Conservation (phyloP, 2,113 vertebrate genomes). For the Mohoua ochrocephala region DNA sequence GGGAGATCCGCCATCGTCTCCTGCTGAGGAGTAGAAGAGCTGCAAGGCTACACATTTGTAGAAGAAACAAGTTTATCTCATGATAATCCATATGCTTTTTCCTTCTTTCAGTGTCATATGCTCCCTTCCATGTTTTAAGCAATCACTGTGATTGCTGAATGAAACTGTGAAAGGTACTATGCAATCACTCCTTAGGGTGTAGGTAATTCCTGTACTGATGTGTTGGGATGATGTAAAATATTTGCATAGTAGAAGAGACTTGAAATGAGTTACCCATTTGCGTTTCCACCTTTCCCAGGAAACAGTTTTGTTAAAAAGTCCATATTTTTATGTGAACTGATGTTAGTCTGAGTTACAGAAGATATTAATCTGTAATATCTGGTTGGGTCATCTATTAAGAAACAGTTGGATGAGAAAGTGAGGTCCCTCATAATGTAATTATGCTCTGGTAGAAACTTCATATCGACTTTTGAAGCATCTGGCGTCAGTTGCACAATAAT, state of each 20-base stretch:
- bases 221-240: not conserved
- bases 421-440: not conserved
- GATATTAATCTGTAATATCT: not conserved
- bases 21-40: slow-evolving; percentile 49
- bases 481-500: not conserved
- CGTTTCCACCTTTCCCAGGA: not conserved
- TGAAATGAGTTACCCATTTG: not conserved
- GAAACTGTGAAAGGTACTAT: not conserved
- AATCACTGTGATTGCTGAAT: not conserved
- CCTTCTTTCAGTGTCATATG: not conserved
- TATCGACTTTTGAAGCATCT: not conserved
- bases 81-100: not conserved
- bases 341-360: not conserved
- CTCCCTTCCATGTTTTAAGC: not conserved
- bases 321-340: not conserved
- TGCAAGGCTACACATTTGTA: slow-evolving; percentile 36
- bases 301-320: not conserved
- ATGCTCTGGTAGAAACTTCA: not conserved
- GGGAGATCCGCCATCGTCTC: slow-evolving; percentile 22
- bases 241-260: not conserved
- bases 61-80: slow-evolving; percentile 6
- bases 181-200: not conserved
- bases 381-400: not conserved
- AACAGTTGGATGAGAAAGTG: not conserved
- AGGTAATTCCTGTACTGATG: not conserved